Base-by-base conservation (phyloP, 2,113 vertebrate genomes). In the Poeciliopsis prolifica region DNA sequence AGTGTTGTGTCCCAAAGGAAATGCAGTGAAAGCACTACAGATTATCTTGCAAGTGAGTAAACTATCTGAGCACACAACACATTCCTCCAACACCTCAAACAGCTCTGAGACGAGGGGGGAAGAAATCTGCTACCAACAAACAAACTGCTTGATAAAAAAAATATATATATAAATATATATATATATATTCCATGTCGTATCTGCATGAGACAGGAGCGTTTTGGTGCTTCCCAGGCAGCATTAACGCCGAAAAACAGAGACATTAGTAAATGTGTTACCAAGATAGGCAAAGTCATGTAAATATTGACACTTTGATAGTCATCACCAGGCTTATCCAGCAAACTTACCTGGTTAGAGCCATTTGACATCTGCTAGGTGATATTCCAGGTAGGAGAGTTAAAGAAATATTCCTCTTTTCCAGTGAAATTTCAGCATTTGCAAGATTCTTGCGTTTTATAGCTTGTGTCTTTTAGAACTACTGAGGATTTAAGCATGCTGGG, bases 1-100 rank as follows among this genome's bases (percentile, higher is more conserved):
- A 92, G 87, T 89, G 85, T 88, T 89, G 89, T 78, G 86, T 94
- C 91, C 92, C 92, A 89, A 72, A 90, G 92, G 91, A 90, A 85
- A 90, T 80, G 89, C 88, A 79, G 79, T 62, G 80, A 89, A 90
- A 87, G 89, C 86, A 80, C 74, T 70, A 79, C 82, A 89, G 79
- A 91, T 84, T 88, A 79, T 81, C 85, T 88, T 69, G 80, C 79
- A 70, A 89, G 86, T 73, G 85, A 86, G 82, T 85, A 85, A 86
- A 87, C 83, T 89, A 88, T 77, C 79, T 68, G 81, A 88, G 86
- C 74, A 62, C 84, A 74, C 72, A 72, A 77, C 68, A 42, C 88
- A 71, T 83, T 85, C 79, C 81, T 85, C 70, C 82, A 63, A 79
- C 88, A 83, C 81, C 86, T 85, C 86, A 84, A 87, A 90, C 77